Base-by-base conservation (phyloP, 35 echinoderm and acorn worm species). In the Chiridota heheva region DNA sequence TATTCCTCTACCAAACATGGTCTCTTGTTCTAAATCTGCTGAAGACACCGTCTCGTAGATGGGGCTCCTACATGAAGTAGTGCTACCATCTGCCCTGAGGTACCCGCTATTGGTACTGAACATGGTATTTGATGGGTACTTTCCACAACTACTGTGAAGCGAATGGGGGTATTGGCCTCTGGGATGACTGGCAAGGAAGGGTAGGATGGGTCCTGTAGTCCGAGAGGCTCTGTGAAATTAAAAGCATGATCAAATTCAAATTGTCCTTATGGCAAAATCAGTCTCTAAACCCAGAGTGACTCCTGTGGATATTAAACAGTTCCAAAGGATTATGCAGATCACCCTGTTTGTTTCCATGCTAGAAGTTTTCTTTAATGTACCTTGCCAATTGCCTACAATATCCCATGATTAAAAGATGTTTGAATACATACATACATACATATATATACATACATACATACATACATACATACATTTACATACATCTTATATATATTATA, bases 41-140 rank as follows among this genome's bases (percentile, higher is more conserved):
- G 75, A 78, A n/a, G 75, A 78, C 12, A 78, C 75, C 0, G 75
- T 78, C 55, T 78, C 75, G 47, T 78, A 78, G 4, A 78, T 78
- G 32, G 75, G 75, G 36, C 75, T 78, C 53, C 75, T 58, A 39
- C 75, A 78, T 49, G 75, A 78, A 42, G 18, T 58, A 25, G 62
- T 16, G 53, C 75, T 78, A 40, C 75, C 75, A 31, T 78, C 75
- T 37, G 62, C 75, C 46, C 75, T 28, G 13, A 78, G 75, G 75
- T 78, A 78, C 13, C 75, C 75, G 42, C 75, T 78, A 57, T 49
- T 30, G 1, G 49, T 78, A 43, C 75, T 78, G 40, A 38, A 49
- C 75, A 78, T 78, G 55, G 75, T 78, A n/a, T 58, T 58, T 5
- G 75, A 78, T 38, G 75, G 75, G 75, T 78, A 78, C 75, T 78